Conservation (phyloP, 2,797 vertebrate species). For the Leptoclinus maculatus region DNA sequence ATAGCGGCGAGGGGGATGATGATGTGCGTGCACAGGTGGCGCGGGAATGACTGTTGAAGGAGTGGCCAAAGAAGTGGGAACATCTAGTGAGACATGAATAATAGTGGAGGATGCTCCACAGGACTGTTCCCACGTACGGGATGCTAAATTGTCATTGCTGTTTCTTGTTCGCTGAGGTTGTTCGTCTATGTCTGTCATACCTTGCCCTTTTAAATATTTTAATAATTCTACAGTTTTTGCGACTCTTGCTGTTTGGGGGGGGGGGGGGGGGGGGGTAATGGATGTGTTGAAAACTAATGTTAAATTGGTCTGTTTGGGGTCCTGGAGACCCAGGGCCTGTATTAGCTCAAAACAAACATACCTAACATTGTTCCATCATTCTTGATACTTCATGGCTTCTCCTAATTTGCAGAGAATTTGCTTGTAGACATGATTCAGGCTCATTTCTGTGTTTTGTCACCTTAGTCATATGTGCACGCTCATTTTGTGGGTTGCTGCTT, state of each 20-base stretch:
- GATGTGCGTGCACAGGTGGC: conserved; percentile 57
- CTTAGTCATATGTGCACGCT: not conserved
- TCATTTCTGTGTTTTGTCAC: not conserved
- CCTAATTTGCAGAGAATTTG: not conserved
- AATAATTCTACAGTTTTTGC: conserved; percentile 4
- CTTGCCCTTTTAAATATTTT: conserved; percentile 12
- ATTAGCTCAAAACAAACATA: not conserved
- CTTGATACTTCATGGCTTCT: not conserved
- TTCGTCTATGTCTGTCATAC: conserved; percentile 5
- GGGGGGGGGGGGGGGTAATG: not conserved
- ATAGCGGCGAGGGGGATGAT: conserved; percentile 30
- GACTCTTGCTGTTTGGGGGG: not conserved
- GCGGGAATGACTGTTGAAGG: conserved; percentile 45
- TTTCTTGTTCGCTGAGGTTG: not conserved
- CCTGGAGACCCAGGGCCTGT: not conserved
- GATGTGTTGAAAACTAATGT: conserved; percentile 2
- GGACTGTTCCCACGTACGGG: not conserved
- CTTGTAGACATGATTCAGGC: not conserved
- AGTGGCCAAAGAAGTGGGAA: conserved; percentile 23
- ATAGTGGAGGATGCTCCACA: conserved; percentile 9
- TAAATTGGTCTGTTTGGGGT: not conserved
- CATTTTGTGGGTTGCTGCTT: not conserved
- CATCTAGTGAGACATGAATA: conserved; percentile 45
- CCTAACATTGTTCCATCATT: not conserved
- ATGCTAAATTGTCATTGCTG: not conserved